phyloP scores from a whole-genome alignment of 1,140 invertebrate species.

The Bombus superbus region DNA sequence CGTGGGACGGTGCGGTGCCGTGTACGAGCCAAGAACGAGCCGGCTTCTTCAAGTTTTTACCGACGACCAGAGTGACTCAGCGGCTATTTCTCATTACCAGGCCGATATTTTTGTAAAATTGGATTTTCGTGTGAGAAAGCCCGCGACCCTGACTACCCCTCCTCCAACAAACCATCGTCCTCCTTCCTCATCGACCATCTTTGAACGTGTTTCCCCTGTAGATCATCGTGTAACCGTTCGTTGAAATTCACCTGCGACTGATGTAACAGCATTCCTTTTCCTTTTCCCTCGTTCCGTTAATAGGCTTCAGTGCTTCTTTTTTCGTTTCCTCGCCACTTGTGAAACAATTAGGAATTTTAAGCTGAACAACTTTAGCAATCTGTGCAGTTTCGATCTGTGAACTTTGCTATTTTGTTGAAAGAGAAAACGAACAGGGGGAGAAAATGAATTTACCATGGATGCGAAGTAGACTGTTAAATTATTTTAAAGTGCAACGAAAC shows the following conservation, averaged over 20 bases:
- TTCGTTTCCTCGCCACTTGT: not conserved
- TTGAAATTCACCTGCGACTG: not conserved
- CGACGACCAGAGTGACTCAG: slow-evolving; percentile 64
- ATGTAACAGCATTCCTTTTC: not conserved
- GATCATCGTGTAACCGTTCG: not conserved
- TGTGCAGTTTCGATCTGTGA: not conserved
- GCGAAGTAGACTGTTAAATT: not conserved
- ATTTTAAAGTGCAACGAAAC: not conserved
- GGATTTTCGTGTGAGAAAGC: slow-evolving; percentile 72
- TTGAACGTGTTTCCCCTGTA: not conserved
- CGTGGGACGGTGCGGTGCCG: slow-evolving; percentile 60
- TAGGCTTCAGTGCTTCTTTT: not conserved
- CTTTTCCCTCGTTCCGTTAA: not conserved
- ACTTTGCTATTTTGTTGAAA: not conserved
- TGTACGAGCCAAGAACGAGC: slow-evolving; percentile 59
- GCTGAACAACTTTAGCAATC: not conserved
- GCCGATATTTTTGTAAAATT: slow-evolving; percentile 73
- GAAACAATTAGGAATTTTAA: too few species aligned
- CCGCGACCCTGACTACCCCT: slow-evolving; percentile 57
- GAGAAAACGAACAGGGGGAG: slow-evolving; percentile 1
- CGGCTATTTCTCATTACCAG: slow-evolving; percentile 73
- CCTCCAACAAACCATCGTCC: not conserved
- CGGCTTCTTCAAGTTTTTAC: slow-evolving; percentile 70
- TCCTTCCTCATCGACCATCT: slow-evolving; percentile 15
- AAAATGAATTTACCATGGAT: not conserved